These are phyloP conservation scores for Setipinna tenuifilis DNA, from an alignment of 2,797 vertebrate species.

Conservation along the genomic window DNA sequence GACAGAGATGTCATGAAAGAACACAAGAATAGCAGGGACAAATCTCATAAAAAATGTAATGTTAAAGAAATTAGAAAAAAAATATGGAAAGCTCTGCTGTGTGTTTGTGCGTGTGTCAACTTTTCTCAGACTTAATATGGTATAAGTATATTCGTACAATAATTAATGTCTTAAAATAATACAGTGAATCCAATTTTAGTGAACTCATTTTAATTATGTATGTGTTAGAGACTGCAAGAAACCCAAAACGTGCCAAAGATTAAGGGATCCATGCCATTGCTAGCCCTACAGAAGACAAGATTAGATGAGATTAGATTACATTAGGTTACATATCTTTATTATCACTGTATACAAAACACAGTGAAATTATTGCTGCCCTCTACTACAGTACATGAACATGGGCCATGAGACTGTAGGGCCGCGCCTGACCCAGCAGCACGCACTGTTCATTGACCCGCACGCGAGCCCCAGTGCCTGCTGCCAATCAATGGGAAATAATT, in stretches of 20 bases:
- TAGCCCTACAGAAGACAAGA: neutral
- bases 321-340: too few species aligned
- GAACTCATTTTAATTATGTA: neutral
- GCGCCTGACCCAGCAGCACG: slow-evolving; percentile 30
- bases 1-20: too few species aligned
- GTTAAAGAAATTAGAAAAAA: too few species aligned
- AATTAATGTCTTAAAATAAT: neutral
- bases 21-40: too few species aligned
- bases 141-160: neutral
- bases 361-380: too few species aligned
- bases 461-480: slow-evolving; percentile 37
- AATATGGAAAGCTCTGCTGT: too few species aligned
- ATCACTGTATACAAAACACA: too few species aligned
- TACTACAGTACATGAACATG: slow-evolving; percentile 5
- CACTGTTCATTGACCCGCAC: slow-evolving; percentile 63
- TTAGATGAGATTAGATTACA: too few species aligned
- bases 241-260: neutral
- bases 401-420: slow-evolving; percentile 14
- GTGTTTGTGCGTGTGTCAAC: too few species aligned
- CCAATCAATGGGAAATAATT: slow-evolving; percentile 79
- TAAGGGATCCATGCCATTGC: neutral
- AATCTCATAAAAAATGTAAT: too few species aligned
- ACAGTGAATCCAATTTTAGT: neutral
- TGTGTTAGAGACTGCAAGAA: neutral
- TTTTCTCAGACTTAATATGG: too few species aligned